Evolutionary conservation across 2,888 invertebrate genomes (phyloP).

Genomic region (Thalpophila matura): DNA sequence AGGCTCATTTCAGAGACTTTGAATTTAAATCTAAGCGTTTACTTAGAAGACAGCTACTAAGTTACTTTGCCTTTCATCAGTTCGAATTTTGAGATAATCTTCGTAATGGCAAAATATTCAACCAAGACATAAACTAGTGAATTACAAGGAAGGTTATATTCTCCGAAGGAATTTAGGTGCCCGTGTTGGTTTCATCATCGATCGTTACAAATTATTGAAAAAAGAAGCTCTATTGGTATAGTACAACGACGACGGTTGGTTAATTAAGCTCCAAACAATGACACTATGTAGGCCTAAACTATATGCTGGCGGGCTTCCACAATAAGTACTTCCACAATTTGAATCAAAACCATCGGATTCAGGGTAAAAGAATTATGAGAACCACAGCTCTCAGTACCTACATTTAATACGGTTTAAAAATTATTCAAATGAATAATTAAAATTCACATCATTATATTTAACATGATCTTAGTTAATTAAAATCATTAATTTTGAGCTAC

Average conservation of each 20-base stretch:
- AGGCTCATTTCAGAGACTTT: too few relatives aligned
- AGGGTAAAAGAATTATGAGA: not conserved
- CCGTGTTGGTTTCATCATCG: conserved; percentile 33
- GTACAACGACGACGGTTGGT: conserved; percentile 4
- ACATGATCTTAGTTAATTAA: not conserved
- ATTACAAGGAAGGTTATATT: conserved; percentile 28
- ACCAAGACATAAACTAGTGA: conserved; percentile 28
- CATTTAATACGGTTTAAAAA: too few relatives aligned
- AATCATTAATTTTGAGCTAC: not conserved
- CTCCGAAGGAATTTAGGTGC: conserved; percentile 23
- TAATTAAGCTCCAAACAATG: conserved; percentile 23
- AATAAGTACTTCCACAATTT: conserved; percentile 12
- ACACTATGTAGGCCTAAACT: conserved; percentile 1
- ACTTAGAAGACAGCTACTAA: too few relatives aligned
- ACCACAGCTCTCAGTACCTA: too few relatives aligned
- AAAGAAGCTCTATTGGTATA: conserved; percentile 17
- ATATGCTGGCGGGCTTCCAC: not conserved
- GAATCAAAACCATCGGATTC: not conserved
- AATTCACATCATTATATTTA: not conserved
- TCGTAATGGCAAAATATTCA: too few relatives aligned
- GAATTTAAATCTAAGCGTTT: too few relatives aligned
- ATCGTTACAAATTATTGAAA: conserved; percentile 29
- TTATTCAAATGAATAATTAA: conserved; percentile 10
- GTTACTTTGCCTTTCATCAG: too few relatives aligned
- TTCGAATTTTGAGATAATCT: too few relatives aligned